phyloP scores from a whole-genome alignment of 23 tunicate genomes.

The Halocynthia aurantium region DNA sequence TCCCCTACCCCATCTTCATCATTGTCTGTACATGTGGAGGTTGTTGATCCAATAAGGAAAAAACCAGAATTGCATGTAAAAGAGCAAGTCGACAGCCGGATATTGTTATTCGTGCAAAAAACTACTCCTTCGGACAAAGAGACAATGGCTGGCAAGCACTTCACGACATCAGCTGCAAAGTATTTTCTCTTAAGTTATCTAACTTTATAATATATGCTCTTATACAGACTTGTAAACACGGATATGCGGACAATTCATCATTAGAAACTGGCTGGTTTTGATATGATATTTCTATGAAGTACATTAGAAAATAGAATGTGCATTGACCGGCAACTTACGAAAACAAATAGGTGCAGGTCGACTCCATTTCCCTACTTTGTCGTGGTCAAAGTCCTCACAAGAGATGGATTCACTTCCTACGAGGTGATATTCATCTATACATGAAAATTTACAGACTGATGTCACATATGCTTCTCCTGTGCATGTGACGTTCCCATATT shows the following conservation, averaged over 20 bases:
- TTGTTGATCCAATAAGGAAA: constrained; percentile 18
- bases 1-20: constrained; percentile 18
- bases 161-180: constrained; percentile 25
- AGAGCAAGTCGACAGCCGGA: constrained; percentile 8
- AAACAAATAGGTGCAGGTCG: constrained; percentile 5
- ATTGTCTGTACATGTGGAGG: constrained; percentile 2
- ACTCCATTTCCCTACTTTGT: constrained; percentile 20
- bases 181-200: neutral
- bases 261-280: no score
- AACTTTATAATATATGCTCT: neutral
- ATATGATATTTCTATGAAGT: neutral
- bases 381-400: constrained; percentile 12
- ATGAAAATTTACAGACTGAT: constrained; percentile 16
- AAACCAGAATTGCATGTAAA: constrained; percentile 10
- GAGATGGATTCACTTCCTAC: constrained; percentile 5
- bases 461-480: constrained; percentile 14
- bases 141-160: constrained; percentile 2
- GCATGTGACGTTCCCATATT: constrained; percentile 4
- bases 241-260: no score
- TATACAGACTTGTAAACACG: neutral
- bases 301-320: neutral
- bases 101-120: constrained; percentile 7
- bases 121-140: neutral
- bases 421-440: constrained; percentile 15
- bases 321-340: constrained; percentile 8